Conservation (phyloP, 1,140 invertebrate species). For the Drosophila punjabiensis region DNA sequence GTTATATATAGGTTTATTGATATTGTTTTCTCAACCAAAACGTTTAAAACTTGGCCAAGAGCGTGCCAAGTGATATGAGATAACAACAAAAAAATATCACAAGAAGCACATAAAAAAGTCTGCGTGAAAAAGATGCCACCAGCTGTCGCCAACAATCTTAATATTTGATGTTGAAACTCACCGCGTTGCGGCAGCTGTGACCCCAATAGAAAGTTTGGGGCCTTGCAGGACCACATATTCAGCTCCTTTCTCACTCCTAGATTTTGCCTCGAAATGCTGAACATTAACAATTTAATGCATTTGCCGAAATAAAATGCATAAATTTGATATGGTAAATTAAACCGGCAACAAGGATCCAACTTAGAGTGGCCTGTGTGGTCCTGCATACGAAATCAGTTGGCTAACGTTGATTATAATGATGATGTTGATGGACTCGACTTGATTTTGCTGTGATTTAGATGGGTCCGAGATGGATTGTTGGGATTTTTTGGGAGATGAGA, state of each 20-base stretch:
- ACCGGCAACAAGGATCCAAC: constrained; percentile 37
- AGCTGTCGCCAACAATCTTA: constrained; percentile 77
- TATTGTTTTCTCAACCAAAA: not conserved
- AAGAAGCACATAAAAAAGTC: constrained; percentile 36
- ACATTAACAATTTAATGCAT: constrained; percentile 66
- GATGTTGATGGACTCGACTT: constrained; percentile 30
- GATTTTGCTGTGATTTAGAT: constrained; percentile 34
- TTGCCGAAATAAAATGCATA: constrained; percentile 61
- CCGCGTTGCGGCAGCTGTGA: constrained; percentile 58
- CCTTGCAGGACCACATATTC: not conserved
- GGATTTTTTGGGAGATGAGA: constrained; percentile 14
- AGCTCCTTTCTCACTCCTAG: constrained; percentile 9
- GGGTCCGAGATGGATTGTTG: constrained; percentile 10
- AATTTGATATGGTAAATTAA: constrained; percentile 64
- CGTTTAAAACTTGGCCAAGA: constrained; percentile 12
- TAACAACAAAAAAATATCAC: constrained; percentile 33
- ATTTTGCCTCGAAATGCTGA: constrained; percentile 20
- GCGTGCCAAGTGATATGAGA: constrained; percentile 34
- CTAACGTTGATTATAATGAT: constrained; percentile 41
- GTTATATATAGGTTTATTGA: not conserved
- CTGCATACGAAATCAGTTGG: constrained; percentile 69
- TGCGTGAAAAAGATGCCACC: constrained; percentile 58
- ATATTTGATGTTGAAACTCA: constrained; percentile 76
- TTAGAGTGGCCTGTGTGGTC: constrained; percentile 32
- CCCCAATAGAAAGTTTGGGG: constrained; percentile 14